phyloP scores from a whole-genome alignment of 2,797 vertebrate species.

The Calcarius lapponicus region DNA sequence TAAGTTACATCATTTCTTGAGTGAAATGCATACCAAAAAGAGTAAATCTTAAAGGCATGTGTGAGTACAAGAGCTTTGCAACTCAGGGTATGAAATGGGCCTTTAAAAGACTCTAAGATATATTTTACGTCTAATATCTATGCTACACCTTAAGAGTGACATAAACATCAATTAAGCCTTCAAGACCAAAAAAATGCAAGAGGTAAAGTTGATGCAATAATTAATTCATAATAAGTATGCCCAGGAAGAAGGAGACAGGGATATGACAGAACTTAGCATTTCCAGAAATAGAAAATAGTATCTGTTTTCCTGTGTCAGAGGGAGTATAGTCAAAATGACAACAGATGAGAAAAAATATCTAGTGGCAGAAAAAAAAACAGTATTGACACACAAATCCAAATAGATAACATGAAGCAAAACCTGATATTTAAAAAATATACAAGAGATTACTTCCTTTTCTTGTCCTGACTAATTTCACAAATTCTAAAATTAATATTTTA shows the following conservation, averaged over 20 bases:
- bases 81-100: background rate
- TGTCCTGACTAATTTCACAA: background rate
- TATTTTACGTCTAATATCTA: background rate
- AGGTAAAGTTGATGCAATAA: background rate
- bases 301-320: background rate
- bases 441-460: background rate
- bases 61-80: background rate
- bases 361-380: background rate
- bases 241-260: background rate
- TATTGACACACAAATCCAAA: background rate
- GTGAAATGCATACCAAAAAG: background rate
- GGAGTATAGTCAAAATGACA: background rate
- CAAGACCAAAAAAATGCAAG: background rate
- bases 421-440: background rate
- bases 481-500: background rate
- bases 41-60: background rate
- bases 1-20: background rate
- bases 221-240: background rate
- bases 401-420: background rate
- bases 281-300: background rate
- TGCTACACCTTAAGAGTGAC: fast-evolving
- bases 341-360: background rate
- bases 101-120: background rate
- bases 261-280: background rate
- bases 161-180: background rate